Conservation (phyloP, 1,140 invertebrate genomes). For the Bilobella aurantiaca region DNA sequence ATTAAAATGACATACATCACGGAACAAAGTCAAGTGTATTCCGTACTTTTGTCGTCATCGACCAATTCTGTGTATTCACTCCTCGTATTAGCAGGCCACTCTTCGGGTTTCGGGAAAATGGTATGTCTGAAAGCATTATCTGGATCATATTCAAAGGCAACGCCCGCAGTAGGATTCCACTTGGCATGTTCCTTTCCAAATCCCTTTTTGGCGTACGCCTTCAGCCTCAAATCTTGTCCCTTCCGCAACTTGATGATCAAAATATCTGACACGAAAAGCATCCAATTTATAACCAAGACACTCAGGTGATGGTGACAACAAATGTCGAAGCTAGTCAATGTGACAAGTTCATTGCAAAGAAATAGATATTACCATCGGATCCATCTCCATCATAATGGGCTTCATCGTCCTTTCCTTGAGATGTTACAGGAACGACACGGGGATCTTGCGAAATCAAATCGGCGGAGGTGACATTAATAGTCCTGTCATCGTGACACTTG, state of each 20-base stretch:
- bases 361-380: conserved; percentile 53
- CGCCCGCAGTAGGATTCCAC: conserved; percentile 97
- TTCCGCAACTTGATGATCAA: conserved; percentile 95
- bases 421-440: conserved; percentile 83
- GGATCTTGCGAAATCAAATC: conserved; percentile 86
- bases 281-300: not conserved
- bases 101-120: conserved; percentile 91
- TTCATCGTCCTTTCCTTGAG: conserved; percentile 77
- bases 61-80: conserved; percentile 84
- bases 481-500: conserved; percentile 85
- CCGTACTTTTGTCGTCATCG: conserved; percentile 79
- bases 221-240: conserved; percentile 90
- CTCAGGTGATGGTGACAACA: not conserved
- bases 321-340: too few species aligned
- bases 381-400: conserved; percentile 79
- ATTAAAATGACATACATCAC: not conserved
- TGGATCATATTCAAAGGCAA: conserved; percentile 98
- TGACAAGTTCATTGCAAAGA: too few species aligned
- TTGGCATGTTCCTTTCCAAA: conserved; percentile 99
- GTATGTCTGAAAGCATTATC: conserved; percentile 96
- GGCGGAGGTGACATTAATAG: conserved; percentile 88
- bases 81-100: conserved; percentile 74
- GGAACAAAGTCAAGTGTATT: not conserved
- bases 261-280: conserved; percentile 54
- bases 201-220: conserved; percentile 88